phyloP scores from a whole-genome alignment of 2,797 vertebrate species.

The Linurgus olivaceus region DNA sequence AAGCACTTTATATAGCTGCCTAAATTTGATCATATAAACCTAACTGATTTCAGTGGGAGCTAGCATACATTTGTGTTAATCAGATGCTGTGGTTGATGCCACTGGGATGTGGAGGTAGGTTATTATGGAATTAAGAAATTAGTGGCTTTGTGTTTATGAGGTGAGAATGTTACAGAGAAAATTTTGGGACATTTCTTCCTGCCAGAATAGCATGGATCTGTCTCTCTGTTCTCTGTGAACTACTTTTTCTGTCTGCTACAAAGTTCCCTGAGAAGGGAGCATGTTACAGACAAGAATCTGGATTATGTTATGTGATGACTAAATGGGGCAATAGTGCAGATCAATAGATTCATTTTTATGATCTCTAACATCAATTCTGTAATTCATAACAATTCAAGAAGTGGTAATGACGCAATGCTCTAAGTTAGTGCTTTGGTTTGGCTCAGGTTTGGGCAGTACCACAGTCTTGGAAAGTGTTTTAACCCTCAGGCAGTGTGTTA shows the following conservation, averaged over 20 bases:
- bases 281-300: not conserved
- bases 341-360: not conserved
- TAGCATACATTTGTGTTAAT: not conserved
- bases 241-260: not conserved
- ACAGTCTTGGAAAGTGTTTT: not conserved
- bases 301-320: not conserved
- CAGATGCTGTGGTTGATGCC: not conserved
- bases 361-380: not conserved
- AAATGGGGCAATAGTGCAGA: not conserved
- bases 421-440: not conserved
- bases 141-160: not conserved
- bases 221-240: not conserved
- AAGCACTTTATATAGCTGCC: not conserved
- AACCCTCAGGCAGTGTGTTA: not conserved
- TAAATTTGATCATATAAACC: not conserved
- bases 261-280: not conserved
- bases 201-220: rapidly evolving
- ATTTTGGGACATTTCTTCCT: not conserved
- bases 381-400: not conserved
- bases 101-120: not conserved
- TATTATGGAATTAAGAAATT: not conserved
- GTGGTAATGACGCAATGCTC: not conserved
- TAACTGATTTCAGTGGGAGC: not conserved
- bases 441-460: not conserved
- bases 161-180: not conserved